Conservation (phyloP, 2,888 invertebrate species). For the Hydrotaea cyrtoneurina region DNA sequence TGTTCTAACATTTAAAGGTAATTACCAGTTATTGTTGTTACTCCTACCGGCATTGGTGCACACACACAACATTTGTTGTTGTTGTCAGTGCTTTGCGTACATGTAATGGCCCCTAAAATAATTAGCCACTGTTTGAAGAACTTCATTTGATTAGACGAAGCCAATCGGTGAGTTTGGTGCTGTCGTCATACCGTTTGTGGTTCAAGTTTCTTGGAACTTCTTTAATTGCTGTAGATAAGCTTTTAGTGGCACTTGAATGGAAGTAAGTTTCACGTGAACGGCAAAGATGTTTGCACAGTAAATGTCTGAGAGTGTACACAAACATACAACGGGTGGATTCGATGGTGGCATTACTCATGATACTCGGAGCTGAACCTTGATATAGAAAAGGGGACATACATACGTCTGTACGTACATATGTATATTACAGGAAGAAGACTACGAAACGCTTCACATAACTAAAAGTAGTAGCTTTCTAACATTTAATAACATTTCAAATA, state of each 20-base stretch:
- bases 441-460: no score
- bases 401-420: no score
- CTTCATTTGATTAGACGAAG: background rate
- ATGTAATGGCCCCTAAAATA: constrained; percentile 60
- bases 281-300: background rate
- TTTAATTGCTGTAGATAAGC: background rate
- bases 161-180: background rate
- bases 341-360: no score
- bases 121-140: constrained; percentile 60
- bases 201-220: constrained; percentile 38
- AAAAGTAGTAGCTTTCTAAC: no score
- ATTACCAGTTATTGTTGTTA: constrained; percentile 34
- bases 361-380: no score
- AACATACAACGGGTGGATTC: no score
- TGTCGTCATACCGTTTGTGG: background rate
- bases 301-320: background rate
- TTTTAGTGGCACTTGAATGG: background rate
- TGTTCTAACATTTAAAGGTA: constrained; percentile 52
- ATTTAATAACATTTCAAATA: no score
- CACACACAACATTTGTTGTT: no score
- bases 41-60: background rate
- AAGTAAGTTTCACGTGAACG: background rate
- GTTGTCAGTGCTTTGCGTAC: constrained; percentile 9
- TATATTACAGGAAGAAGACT: no score
- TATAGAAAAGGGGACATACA: no score